These are phyloP conservation scores for Blennius ocellaris DNA, from an alignment of 2,113 vertebrate genomes.

Conservation along the genomic window DNA sequence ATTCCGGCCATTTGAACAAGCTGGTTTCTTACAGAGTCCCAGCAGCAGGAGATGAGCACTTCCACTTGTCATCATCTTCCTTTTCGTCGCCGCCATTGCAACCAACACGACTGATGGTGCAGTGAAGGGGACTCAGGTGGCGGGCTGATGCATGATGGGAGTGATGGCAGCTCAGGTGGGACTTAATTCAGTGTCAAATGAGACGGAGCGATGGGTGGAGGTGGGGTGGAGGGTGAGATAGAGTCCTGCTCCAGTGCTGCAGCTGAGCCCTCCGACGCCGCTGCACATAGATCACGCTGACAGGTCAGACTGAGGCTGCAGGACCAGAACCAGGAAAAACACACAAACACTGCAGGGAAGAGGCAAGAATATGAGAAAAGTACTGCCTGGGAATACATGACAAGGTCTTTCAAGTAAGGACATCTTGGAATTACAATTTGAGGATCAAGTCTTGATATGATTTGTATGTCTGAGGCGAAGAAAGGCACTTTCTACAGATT, in stretches of 20 bases:
- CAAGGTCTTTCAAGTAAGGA: too few relatives aligned
- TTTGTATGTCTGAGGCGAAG: too few relatives aligned
- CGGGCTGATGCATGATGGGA: slow-evolving; percentile 75
- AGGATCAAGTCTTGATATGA: too few relatives aligned
- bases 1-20: slow-evolving; percentile 18
- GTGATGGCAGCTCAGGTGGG: slow-evolving; percentile 78
- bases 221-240: slow-evolving; percentile 15
- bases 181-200: slow-evolving; percentile 82
- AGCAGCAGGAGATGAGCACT: slow-evolving; percentile 16
- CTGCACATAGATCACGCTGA: slow-evolving; percentile 66
- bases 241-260: slow-evolving; percentile 51
- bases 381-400: too few relatives aligned
- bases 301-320: slow-evolving; percentile 39
- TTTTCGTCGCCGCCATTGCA: neutral
- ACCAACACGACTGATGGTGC: slow-evolving; percentile 29
- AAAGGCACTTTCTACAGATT: too few relatives aligned
- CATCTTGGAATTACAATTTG: too few relatives aligned
- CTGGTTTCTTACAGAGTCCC: slow-evolving; percentile 4
- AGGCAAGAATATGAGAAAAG: neutral
- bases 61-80: slow-evolving; percentile 27
- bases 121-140: slow-evolving; percentile 68
- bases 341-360: neutral
- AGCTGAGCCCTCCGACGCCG: slow-evolving; percentile 61
- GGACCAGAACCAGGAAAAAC: neutral
- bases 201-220: slow-evolving; percentile 58